These are phyloP conservation scores for Isurus oxyrinchus DNA, from an alignment of 2,113 vertebrate species.

Conservation along the genomic window DNA sequence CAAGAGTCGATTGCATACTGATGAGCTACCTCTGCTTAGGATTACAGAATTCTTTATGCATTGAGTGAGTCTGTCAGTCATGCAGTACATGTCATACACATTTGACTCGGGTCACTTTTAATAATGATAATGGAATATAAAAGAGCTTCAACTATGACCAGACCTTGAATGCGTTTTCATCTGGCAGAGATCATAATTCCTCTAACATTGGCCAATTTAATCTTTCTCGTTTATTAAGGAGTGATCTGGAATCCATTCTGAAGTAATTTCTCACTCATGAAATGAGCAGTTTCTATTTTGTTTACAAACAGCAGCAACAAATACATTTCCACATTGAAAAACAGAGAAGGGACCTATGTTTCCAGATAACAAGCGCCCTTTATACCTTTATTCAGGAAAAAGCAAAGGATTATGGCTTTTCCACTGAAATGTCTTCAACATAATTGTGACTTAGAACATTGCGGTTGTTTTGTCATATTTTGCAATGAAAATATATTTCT, in stretches of 20 bases:
- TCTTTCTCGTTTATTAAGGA: background rate
- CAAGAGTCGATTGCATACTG: background rate
- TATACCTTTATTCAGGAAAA: background rate
- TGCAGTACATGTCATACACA: background rate
- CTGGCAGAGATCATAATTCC: background rate
- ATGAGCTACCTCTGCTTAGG: background rate
- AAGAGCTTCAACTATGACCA: background rate
- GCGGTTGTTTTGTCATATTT: background rate
- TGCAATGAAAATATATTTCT: background rate
- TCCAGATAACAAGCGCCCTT: background rate
- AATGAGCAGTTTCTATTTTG: background rate
- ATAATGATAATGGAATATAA: constrained; percentile 1
- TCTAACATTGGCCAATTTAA: background rate
- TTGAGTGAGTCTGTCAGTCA: background rate
- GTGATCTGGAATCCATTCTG: background rate
- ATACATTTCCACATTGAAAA: background rate
- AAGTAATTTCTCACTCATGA: background rate
- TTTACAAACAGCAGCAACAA: background rate
- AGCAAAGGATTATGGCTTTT: background rate
- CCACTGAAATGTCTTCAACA: background rate
- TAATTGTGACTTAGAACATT: background rate
- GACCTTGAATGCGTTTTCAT: background rate
- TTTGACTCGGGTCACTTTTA: background rate
- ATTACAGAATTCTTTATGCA: background rate
- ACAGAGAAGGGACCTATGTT: background rate